Conservation (phyloP, 2,113 vertebrate species). For the Pitta sordida region DNA sequence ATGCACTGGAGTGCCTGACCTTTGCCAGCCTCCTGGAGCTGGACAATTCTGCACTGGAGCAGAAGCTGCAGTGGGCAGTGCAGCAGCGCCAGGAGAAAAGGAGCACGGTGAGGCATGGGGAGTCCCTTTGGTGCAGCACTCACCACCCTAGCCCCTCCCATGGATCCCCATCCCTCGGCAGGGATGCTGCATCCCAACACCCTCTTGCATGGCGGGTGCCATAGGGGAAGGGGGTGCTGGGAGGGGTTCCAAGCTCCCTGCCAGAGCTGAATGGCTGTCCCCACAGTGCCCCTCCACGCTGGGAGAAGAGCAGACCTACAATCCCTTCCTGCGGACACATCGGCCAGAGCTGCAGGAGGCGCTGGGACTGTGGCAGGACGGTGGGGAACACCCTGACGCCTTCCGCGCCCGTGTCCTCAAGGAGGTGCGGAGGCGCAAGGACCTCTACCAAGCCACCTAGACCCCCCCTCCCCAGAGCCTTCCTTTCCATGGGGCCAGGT, state of each 20-base stretch:
- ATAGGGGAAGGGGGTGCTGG: too few species aligned
- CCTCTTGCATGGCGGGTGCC: background rate
- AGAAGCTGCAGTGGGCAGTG: conserved; percentile 85
- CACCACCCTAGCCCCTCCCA: background rate
- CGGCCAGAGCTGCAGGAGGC: conserved; percentile 80
- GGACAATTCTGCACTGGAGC: conserved; percentile 77
- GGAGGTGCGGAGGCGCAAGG: conserved; percentile 87
- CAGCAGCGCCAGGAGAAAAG: conserved; percentile 83
- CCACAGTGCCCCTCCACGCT: conserved; percentile 91
- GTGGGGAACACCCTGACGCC: conserved; percentile 72
- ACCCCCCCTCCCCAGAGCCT: rapidly evolving
- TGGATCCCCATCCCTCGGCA: conserved; percentile 81
- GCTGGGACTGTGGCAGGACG: conserved; percentile 76
- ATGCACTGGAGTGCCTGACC: conserved; percentile 90
- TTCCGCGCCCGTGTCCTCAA: conserved; percentile 89
- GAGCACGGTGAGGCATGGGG: conserved; percentile 79
- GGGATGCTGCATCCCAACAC: conserved; percentile 46
- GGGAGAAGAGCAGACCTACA: conserved; percentile 90
- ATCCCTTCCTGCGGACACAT: conserved; percentile 92
- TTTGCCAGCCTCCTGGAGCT: conserved; percentile 90
- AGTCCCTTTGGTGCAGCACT: background rate
- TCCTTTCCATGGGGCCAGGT: rapidly evolving
- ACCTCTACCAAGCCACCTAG: conserved; percentile 81
- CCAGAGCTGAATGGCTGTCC: rapidly evolving
- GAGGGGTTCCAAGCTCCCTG: background rate